Evolutionary conservation across 2,113 vertebrate species (phyloP).

Genomic region (Apodemus sylvaticus): DNA sequence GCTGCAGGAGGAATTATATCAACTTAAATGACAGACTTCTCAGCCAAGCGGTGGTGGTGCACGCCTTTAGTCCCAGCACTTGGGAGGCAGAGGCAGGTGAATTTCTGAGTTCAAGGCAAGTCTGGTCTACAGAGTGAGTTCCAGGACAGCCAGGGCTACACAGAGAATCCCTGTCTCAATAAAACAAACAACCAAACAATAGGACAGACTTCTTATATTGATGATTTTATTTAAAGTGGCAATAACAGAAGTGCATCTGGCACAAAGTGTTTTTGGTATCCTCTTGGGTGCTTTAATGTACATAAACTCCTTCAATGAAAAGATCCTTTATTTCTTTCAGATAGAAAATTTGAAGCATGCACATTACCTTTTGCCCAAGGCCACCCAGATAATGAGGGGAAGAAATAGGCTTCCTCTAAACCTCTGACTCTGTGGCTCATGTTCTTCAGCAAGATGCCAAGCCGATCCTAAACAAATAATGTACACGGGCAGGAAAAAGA

Average conservation of each 20-base stretch:
- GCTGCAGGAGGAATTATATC: neutral
- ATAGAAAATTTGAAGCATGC: neutral
- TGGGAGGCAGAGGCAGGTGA: too few species aligned
- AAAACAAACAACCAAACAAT: too few species aligned
- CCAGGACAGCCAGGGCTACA: too few species aligned
- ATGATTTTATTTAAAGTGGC: conserved; percentile 16
- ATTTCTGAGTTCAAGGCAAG: too few species aligned
- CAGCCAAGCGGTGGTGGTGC: too few species aligned
- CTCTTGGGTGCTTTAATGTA: neutral
- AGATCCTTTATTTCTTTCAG: neutral
- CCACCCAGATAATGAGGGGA: neutral
- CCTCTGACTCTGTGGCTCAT: neutral
- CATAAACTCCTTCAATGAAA: neutral
- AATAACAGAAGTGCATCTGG: neutral
- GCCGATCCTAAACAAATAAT: neutral
- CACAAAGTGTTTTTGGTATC: neutral
- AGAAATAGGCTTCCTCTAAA: neutral
- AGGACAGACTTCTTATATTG: neutral
- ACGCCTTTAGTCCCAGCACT: too few species aligned
- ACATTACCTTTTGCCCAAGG: neutral
- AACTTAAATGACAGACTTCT: neutral
- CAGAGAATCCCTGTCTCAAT: too few species aligned
- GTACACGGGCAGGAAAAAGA: neutral
- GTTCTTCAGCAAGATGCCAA: neutral
- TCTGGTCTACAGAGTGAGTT: too few species aligned